A percentile compares a stretch with the other conserved stretches of the same genome.
Evolutionary conservation across 2,888 invertebrate genomes (phyloP).

Genomic region (Portevinia maculata): DNA sequence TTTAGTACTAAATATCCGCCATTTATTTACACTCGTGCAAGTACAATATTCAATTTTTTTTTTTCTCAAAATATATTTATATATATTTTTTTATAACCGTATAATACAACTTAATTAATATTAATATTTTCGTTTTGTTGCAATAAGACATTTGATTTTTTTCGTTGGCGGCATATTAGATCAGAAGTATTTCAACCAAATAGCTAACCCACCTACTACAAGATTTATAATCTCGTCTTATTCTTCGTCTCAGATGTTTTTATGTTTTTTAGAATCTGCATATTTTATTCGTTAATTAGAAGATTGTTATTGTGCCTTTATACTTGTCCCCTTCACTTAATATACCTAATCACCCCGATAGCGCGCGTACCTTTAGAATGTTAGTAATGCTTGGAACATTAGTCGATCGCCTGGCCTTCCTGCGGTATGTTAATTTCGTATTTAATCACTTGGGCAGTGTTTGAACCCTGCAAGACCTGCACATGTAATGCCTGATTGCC

Average conservation of each 20-base stretch:
- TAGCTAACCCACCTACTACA: conserved; percentile 23
- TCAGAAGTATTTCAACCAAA: conserved; percentile 38
- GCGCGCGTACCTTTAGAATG: conserved; percentile 33
- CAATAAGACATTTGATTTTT: conserved; percentile 18
- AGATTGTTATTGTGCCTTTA: conserved; percentile 58
- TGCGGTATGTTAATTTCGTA: conserved; percentile 85
- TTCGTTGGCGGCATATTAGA: conserved; percentile 39
- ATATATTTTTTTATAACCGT: conserved; percentile 24
- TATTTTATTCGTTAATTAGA: conserved; percentile 33
- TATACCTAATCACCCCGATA: conserved; percentile 41
- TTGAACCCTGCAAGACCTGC: conserved; percentile 80
- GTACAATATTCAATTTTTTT: conserved; percentile 33
- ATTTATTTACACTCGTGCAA: conserved; percentile 68
- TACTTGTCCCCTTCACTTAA: conserved; percentile 30
- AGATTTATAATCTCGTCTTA: conserved; percentile 60
- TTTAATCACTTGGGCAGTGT: conserved; percentile 84
- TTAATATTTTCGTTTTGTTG: conserved; percentile 45
- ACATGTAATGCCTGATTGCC: conserved; percentile 82
- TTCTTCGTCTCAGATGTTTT: conserved; percentile 21
- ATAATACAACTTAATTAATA: conserved; percentile 58
- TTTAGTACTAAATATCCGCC: conserved; percentile 53
- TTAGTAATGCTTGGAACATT: conserved; percentile 38
- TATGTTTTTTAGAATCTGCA: conserved; percentile 18
- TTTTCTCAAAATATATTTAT: conserved; percentile 36
- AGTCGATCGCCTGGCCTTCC: conserved; percentile 78